Percentiles rank a stretch among this genome's conserved stretches.
Evolutionary conservation across 2,888 invertebrate species (phyloP).

Genomic region (Cryptosula pallasiana): DNA sequence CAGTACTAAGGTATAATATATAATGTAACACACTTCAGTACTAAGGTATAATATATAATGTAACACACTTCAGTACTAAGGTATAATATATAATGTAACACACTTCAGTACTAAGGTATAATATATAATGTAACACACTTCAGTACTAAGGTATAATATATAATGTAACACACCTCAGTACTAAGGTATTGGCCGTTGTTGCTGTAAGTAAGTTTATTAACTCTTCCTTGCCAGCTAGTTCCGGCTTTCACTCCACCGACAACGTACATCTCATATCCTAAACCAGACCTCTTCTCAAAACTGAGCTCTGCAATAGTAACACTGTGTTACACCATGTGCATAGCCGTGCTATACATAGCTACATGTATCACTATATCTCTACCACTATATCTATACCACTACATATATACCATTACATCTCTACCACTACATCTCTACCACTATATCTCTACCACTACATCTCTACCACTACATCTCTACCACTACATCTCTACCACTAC

Average conservation of each 20-base stretch:
- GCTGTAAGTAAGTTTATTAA: background rate
- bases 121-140: too few species aligned
- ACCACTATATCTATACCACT: too few species aligned
- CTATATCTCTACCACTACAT: too few species aligned
- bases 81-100: too few species aligned
- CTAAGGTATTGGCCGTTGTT: background rate
- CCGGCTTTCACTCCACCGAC: background rate
- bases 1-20: background rate
- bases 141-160: background rate
- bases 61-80: background rate
- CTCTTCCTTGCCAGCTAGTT: background rate
- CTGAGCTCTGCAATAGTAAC: conserved; percentile 7
- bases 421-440: too few species aligned
- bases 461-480: too few species aligned
- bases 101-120: background rate
- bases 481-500: too few species aligned
- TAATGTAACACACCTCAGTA: conserved; percentile 2
- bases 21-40: background rate
- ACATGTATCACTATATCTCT: too few species aligned
- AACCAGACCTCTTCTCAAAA: background rate
- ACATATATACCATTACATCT: too few species aligned
- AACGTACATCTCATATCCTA: conserved; percentile 10
- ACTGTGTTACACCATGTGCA: too few species aligned
- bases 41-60: too few species aligned
- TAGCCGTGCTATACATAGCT: too few species aligned